A percentile compares a stretch with the other conserved stretches of the same genome.
phyloP scores from a whole-genome alignment of 2,888 invertebrate genomes.

The Phorcus lineatus region DNA sequence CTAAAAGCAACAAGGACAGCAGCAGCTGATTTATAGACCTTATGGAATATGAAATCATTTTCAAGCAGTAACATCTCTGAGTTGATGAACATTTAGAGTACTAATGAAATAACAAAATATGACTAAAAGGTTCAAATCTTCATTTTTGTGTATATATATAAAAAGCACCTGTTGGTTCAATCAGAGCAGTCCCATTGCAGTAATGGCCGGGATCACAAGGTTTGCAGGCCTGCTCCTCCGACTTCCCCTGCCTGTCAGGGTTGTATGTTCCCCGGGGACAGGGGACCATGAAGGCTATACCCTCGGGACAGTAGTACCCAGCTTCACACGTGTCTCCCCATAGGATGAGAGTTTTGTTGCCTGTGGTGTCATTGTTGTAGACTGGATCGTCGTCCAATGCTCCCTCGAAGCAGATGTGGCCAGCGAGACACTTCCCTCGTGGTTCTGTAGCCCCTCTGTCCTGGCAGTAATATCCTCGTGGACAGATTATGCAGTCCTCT shows the following conservation, averaged over 20 bases:
- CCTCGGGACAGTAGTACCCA: slow-evolving; percentile 71
- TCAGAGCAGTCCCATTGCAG: slow-evolving; percentile 68
- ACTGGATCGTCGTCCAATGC: slow-evolving; percentile 69
- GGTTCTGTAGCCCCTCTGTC: slow-evolving; percentile 65
- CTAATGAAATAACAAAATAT: no score
- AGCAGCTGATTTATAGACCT: no score
- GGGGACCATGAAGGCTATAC: slow-evolving; percentile 64
- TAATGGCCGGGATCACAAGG: slow-evolving; percentile 71
- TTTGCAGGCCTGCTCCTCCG: slow-evolving; percentile 55
- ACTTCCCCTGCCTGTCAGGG: slow-evolving; percentile 53
- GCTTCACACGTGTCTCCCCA: slow-evolving; percentile 71
- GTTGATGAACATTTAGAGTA: no score
- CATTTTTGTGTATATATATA: no score
- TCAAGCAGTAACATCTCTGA: no score
- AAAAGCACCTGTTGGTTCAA: slow-evolving; percentile 53
- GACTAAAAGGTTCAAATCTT: no score
- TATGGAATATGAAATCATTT: no score
- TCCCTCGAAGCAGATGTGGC: slow-evolving; percentile 70
- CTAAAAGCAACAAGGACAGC: no score
- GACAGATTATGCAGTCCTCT: slow-evolving; percentile 66
- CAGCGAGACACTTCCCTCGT: slow-evolving; percentile 68
- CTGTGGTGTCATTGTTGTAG: slow-evolving; percentile 67
- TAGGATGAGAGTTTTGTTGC: slow-evolving; percentile 65
- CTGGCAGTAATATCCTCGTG: slow-evolving; percentile 69
- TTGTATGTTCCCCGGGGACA: slow-evolving; percentile 72